A percentile compares a stretch with the other conserved stretches of the same genome.
These are phyloP conservation scores for Coregonus ussuriensis DNA, from an alignment of 2,797 vertebrate species.

Conservation along the genomic window DNA sequence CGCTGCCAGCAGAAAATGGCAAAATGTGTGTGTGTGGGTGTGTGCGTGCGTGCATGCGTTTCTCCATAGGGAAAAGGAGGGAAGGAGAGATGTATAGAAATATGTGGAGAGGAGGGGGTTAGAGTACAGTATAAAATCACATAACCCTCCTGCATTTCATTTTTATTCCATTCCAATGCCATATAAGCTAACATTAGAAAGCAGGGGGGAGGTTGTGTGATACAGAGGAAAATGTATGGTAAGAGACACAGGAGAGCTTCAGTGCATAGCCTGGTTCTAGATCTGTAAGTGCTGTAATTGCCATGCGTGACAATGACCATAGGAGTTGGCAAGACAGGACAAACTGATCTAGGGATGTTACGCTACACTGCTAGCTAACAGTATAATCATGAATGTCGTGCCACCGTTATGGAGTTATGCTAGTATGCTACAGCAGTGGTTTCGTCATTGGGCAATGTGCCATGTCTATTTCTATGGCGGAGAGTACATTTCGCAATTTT, in stretches of 20 bases:
- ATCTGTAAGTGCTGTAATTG: not conserved
- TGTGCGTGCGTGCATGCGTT: not conserved
- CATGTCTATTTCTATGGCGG: no score
- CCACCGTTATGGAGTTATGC: no score
- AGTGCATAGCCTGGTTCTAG: not conserved
- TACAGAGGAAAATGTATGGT: conserved; percentile 22
- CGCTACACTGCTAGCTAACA: not conserved
- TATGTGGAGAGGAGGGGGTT: not conserved
- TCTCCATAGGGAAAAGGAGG: not conserved
- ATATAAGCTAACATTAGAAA: conserved; percentile 49
- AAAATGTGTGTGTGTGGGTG: conserved; percentile 3
- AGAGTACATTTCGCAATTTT: no score
- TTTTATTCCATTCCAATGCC: conserved; percentile 46
- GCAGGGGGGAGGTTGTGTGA: conserved; percentile 30
- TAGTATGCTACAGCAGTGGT: no score
- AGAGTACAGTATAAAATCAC: not conserved
- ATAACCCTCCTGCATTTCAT: conserved; percentile 14
- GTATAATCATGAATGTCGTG: not conserved
- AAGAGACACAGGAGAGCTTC: conserved; percentile 21
- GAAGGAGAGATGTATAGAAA: not conserved
- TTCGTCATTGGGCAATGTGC: no score
- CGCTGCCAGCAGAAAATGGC: conserved; percentile 13
- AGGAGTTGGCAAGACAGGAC: not conserved
- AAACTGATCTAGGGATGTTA: not conserved
- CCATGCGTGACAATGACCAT: not conserved